Conservation (phyloP, 2,888 invertebrate genomes). For the Archips crataeganus region DNA sequence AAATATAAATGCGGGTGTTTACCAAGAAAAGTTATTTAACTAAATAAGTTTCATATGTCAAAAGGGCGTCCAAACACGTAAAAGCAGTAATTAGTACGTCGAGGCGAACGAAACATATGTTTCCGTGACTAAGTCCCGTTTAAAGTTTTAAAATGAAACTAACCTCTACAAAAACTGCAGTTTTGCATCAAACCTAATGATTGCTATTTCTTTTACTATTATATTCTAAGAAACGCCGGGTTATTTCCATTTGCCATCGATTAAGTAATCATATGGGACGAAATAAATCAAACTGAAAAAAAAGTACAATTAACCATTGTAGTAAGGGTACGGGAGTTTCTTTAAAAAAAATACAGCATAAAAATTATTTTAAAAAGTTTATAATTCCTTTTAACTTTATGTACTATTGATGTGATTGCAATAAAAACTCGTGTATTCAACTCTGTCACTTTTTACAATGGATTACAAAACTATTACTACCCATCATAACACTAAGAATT, state of each 20-base stretch:
- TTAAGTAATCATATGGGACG: slow-evolving; percentile 34
- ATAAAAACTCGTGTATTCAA: too few species aligned
- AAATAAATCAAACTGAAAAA: slow-evolving; percentile 34
- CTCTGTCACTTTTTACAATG: too few species aligned
- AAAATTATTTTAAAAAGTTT: too few species aligned
- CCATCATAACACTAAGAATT: too few species aligned
- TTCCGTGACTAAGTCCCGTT: slow-evolving; percentile 18
- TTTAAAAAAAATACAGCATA: too few species aligned
- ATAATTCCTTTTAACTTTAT: too few species aligned
- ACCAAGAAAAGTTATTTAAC: not conserved
- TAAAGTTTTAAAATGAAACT: slow-evolving; percentile 9
- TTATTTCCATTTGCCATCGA: slow-evolving; percentile 33
- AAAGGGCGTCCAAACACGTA: not conserved
- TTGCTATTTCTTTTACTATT: not conserved
- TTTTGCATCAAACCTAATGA: slow-evolving; percentile 9
- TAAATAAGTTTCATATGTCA: not conserved
- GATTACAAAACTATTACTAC: too few species aligned
- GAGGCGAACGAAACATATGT: slow-evolving; percentile 4
- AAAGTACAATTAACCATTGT: slow-evolving; percentile 11
- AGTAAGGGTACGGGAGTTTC: not conserved
- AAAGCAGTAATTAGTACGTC: not conserved
- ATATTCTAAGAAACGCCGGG: slow-evolving; percentile 18
- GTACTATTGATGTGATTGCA: too few species aligned
- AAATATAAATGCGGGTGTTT: too few species aligned
- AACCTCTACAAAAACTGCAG: not conserved